Evolutionary conservation across 2,113 vertebrate species (phyloP).

Genomic region (Gavialis gangeticus): DNA sequence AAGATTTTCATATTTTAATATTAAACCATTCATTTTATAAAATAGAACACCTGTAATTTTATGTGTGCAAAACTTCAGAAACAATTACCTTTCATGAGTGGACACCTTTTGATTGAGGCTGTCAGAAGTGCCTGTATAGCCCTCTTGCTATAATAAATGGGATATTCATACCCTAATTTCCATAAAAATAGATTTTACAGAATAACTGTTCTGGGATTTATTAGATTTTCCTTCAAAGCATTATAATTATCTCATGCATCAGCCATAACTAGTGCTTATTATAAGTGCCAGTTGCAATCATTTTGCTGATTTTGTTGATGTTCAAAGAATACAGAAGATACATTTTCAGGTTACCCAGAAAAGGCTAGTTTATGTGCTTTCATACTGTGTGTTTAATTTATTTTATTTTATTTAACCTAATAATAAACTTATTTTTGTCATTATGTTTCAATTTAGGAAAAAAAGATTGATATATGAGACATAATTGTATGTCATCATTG

Average conservation of each 20-base stretch:
- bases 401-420: slow-evolving; percentile 36
- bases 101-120: slow-evolving; percentile 53
- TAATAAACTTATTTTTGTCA: neutral
- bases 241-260: slow-evolving; percentile 77
- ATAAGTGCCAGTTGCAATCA: slow-evolving; percentile 70
- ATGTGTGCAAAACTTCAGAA: slow-evolving; percentile 20
- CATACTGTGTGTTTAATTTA: neutral
- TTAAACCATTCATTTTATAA: neutral
- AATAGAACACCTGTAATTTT: neutral
- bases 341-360: slow-evolving; percentile 40
- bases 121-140: slow-evolving; percentile 52
- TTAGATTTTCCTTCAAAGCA: slow-evolving; percentile 73
- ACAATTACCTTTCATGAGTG: slow-evolving; percentile 43
- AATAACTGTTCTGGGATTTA: slow-evolving; percentile 74
- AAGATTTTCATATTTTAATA: slow-evolving; percentile 31
- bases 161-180: slow-evolving; percentile 73
- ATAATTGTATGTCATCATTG: neutral
- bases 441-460: neutral
- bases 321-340: slow-evolving; percentile 41
- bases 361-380: slow-evolving; percentile 2
- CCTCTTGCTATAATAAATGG: slow-evolving; percentile 61
- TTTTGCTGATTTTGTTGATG: slow-evolving; percentile 66
- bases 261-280: slow-evolving; percentile 70
- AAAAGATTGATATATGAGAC: neutral
- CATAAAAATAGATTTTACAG: slow-evolving; percentile 78